A percentile compares a stretch with the other conserved stretches of the same genome.
Conservation (phyloP, 2,113 vertebrate genomes). For the Tragulus kanchil region DNA sequence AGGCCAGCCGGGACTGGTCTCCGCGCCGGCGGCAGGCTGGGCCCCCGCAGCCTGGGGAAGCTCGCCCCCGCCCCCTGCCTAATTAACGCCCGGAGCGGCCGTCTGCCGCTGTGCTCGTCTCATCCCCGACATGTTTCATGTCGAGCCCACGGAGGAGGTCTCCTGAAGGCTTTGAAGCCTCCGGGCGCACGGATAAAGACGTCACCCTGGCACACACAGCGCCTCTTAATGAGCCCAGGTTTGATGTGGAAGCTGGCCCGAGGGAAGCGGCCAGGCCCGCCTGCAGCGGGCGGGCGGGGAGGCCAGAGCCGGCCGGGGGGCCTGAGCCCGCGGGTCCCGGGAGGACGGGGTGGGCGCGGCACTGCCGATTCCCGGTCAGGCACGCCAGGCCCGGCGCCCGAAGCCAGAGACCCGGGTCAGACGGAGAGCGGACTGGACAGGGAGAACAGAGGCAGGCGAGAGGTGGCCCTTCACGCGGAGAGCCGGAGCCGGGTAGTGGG, state of each 20-base stretch:
- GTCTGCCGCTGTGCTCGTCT: constrained; percentile 84
- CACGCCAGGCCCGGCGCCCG: background rate
- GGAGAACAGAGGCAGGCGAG: background rate
- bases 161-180: constrained; percentile 92
- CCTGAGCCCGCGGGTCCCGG: background rate
- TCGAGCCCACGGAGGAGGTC: constrained; percentile 89
- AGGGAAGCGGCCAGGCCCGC: constrained; percentile 77
- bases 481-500: background rate
- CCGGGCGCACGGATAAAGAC: constrained; percentile 89
- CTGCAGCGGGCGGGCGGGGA: constrained; percentile 52
- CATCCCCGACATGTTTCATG: constrained; percentile 87
- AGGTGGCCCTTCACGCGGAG: too few species aligned
- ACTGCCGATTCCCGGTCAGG: background rate
- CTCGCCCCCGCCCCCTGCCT: constrained; percentile 80
- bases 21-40: rapidly evolving
- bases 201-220: constrained; percentile 87
- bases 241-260: constrained; percentile 87
- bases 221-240: constrained; percentile 90
- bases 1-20: background rate
- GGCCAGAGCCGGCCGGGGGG: background rate
- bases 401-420: background rate
- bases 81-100: constrained; percentile 86
- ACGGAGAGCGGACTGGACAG: background rate
- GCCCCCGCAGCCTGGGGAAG: background rate
- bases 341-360: background rate